Percentiles rank a stretch among this genome's conserved stretches.
phyloP scores from a whole-genome alignment of 2,797 vertebrate species.

The Glossophaga mutica region DNA sequence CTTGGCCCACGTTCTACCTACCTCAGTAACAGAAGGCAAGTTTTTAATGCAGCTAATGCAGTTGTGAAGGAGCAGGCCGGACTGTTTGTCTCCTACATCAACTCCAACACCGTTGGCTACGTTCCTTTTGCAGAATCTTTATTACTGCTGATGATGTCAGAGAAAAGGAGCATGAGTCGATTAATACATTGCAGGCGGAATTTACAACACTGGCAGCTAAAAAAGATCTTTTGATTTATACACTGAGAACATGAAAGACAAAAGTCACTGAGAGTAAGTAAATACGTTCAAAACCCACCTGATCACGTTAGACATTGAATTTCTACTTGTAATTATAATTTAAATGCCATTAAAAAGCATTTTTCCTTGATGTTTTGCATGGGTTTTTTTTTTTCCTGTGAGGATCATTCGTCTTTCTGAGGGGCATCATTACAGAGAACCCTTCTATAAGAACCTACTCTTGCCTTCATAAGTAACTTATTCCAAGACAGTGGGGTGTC shows the following conservation, averaged over 20 bases:
- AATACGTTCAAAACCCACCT: neutral
- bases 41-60: neutral
- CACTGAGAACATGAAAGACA: slow-evolving; percentile 37
- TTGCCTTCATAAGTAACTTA: neutral
- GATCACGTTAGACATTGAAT: slow-evolving; percentile 34
- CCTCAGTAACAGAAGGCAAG: slow-evolving; percentile 31
- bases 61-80: neutral
- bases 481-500: neutral
- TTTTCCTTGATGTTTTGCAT: neutral
- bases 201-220: slow-evolving; percentile 20
- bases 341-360: neutral
- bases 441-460: neutral
- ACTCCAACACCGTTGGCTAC: neutral
- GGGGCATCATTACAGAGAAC: neutral
- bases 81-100: slow-evolving; percentile 26
- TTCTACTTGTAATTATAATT: slow-evolving; percentile 44
- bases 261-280: slow-evolving; percentile 45
- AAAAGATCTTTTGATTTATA: slow-evolving; percentile 55
- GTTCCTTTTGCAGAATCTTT: slow-evolving; percentile 49
- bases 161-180: slow-evolving; percentile 25
- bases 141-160: slow-evolving; percentile 56
- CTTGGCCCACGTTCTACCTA: slow-evolving; percentile 28
- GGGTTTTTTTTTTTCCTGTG: neutral
- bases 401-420: slow-evolving; percentile 14
- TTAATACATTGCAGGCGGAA: slow-evolving; percentile 53